Evolutionary conservation across 2,113 vertebrate genomes (phyloP), one percentile per base, ranked within the genome.

Genomic region (Barbus barbus): DNA sequence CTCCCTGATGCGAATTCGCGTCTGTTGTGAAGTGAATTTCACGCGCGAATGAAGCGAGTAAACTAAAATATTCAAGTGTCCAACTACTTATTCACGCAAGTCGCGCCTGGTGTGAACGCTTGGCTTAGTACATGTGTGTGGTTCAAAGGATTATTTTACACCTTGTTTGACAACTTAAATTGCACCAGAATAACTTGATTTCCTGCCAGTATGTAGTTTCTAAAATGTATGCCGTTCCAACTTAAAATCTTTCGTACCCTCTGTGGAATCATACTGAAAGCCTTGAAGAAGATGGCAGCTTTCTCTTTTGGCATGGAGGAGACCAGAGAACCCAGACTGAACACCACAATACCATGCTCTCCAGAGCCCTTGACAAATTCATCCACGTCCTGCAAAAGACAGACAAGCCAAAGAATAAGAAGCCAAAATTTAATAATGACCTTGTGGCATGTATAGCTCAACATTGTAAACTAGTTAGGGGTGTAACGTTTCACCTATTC

Each of bases 301-400:
- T 90, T 96, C 71, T 96, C 90, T 76, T 92, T 90, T 0, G 97
- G 96, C 79, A 98, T 93, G 3, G 96, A 93, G 0, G 96, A 94
- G 65, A 98, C 85, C 93, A 97, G 93, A 9, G 95, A 96, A 8
- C 97, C 98, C 91, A 99, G 89, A 0, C 96, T 97, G 91, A 99
- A 99, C 76, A 99, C 95, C 36, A 99, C 90, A 28, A 97, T 92
- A 5, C 98, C 98, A 0, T 98, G 95, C 20, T 97, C 93, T 82
- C 96, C 97, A 5, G 97, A 97, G 31, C 93, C 94, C 0, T 96
- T 95, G 82, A 98, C 84, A 20, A 98, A 97, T 36, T 90, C 89
- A 88, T 96, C 93, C 36, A 98, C 94, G 69, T 98, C 96, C 98
- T 99, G 89, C 56, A 60, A 36, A 78, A n/a, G n/a, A n/a, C n/a